A percentile compares a stretch with the other conserved stretches of the same genome.
Conservation (phyloP, 2,113 vertebrate species). For the Xerus inauris region DNA sequence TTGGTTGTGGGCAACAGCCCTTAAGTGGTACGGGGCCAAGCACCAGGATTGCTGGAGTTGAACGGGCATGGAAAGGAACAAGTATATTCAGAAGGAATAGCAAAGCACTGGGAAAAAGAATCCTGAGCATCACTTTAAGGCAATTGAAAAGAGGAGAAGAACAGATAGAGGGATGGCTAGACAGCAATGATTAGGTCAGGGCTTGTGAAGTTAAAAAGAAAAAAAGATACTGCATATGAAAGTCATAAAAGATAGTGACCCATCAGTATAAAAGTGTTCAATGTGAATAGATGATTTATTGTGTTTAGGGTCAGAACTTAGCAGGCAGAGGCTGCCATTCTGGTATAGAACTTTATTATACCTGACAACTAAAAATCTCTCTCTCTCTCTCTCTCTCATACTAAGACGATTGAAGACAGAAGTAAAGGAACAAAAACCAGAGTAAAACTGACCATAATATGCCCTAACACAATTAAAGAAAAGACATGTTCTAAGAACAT, state of each 20-base stretch:
- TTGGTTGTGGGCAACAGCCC: neutral
- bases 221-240: neutral
- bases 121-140: neutral
- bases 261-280: neutral
- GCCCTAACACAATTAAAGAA: neutral
- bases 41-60: neutral
- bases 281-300: neutral
- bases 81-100: neutral
- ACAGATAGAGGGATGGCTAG: neutral
- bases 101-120: neutral
- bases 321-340: neutral
- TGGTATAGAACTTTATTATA: neutral
- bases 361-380: neutral
- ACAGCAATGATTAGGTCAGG: neutral
- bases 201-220: neutral
- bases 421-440: conserved; percentile 23
- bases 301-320: neutral
- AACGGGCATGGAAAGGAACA: neutral
- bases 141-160: neutral
- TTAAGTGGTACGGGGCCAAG: neutral
- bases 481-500: neutral
- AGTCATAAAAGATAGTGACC: neutral
- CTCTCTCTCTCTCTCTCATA: neutral
- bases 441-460: neutral
- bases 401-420: neutral